Conservation (phyloP, 2,797 vertebrate species). For the Periparus ater region DNA sequence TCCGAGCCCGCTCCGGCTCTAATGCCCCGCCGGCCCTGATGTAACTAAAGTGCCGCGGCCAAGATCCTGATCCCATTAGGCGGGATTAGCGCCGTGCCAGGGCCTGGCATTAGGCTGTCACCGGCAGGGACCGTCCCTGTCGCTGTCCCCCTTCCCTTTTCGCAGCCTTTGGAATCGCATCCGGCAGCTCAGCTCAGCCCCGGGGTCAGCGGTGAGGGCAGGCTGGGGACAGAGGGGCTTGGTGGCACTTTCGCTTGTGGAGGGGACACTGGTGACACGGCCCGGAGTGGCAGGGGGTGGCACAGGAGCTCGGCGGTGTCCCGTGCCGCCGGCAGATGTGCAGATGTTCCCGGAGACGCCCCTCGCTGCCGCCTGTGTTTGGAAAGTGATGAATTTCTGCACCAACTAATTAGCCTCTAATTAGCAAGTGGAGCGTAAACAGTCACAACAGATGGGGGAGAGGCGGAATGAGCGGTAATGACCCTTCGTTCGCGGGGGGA, state of each 20-base stretch:
- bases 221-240: not conserved
- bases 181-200: not conserved
- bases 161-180: not conserved
- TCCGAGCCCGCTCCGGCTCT: not conserved
- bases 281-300: not conserved
- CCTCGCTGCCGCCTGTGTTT: slow-evolving; percentile 64
- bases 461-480: slow-evolving; percentile 84
- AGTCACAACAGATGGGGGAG: slow-evolving; percentile 89
- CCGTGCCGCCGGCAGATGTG: slow-evolving; percentile 31
- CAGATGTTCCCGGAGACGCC: slow-evolving; percentile 64
- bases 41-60: slow-evolving; percentile 66
- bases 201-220: rapidly evolving
- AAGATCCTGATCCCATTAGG: slow-evolving; percentile 68
- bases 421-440: slow-evolving; percentile 91
- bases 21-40: slow-evolving; percentile 3
- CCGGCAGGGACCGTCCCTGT: not conserved
- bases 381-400: slow-evolving; percentile 81
- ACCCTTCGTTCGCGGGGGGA: slow-evolving; percentile 74
- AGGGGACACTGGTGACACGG: not conserved
- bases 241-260: not conserved
- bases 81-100: slow-evolving; percentile 62
- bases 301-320: not conserved
- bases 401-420: slow-evolving; percentile 91
- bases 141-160: not conserved
- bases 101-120: slow-evolving; percentile 45